These are phyloP conservation scores for Sigmodon hispidus DNA, from an alignment of 2,113 vertebrate genomes.

Conservation along the genomic window DNA sequence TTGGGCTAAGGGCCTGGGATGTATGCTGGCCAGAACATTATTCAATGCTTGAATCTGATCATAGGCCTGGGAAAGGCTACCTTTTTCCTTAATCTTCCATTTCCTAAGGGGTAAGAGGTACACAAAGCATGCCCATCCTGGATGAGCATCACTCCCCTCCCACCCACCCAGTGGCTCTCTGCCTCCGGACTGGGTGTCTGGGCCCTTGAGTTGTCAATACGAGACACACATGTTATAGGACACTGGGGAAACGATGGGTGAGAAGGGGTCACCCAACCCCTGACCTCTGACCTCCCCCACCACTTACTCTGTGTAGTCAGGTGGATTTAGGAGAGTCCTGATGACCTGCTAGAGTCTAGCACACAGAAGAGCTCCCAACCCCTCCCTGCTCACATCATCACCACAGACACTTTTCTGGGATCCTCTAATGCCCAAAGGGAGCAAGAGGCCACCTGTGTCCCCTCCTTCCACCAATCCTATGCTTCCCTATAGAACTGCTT, in stretches of 20 bases:
- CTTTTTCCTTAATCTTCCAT: background rate
- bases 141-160: too few species aligned
- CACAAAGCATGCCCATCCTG: background rate
- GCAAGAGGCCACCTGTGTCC: background rate
- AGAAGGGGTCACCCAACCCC: background rate
- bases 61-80: background rate
- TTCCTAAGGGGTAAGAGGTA: background rate
- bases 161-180: background rate
- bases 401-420: background rate
- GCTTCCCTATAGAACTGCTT: constrained; percentile 12
- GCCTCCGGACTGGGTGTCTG: background rate
- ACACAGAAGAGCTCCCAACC: background rate
- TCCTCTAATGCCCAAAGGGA: background rate
- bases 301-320: background rate
- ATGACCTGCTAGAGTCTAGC: background rate
- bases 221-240: constrained; percentile 57
- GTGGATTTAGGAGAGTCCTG: background rate
- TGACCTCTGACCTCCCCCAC: constrained; percentile 48
- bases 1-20: background rate
- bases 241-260: constrained; percentile 50
- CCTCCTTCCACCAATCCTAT: background rate
- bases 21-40: background rate
- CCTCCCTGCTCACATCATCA: background rate
- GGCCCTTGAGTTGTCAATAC: constrained; percentile 23
- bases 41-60: background rate